These are phyloP conservation scores for Dermolepida albohirtum DNA, from an alignment of 2,888 invertebrate genomes.

Conservation along the genomic window DNA sequence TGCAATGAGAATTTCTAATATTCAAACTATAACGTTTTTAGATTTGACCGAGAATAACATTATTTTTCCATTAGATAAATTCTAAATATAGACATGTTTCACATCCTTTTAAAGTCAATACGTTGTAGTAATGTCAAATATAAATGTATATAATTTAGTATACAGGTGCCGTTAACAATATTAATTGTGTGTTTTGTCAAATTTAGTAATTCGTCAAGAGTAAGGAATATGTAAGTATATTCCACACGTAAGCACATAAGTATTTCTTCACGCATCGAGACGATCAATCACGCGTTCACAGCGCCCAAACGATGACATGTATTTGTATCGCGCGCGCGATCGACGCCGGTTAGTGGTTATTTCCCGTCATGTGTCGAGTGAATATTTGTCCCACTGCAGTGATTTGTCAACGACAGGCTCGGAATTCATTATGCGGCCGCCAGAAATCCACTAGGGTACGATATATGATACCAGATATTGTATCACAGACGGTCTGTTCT, in stretches of 20 bases:
- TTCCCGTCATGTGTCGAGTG: conserved; percentile 49
- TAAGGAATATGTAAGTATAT: too few species aligned
- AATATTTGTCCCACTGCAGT: conserved; percentile 60
- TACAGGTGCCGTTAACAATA: too few species aligned
- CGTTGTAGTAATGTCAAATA: too few species aligned
- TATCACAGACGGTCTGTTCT: conserved; percentile 53
- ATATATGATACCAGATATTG: conserved; percentile 55
- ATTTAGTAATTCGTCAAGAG: too few species aligned
- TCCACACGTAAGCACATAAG: background rate
- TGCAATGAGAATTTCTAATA: too few species aligned
- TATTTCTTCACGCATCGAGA: conserved; percentile 21
- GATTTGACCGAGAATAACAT: too few species aligned
- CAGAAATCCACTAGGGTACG: conserved; percentile 48
- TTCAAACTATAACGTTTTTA: too few species aligned
- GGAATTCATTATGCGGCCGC: conserved; percentile 59
- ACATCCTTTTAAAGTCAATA: too few species aligned
- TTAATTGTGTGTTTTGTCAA: too few species aligned
- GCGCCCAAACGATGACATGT: conserved; percentile 21
- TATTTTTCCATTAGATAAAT: too few species aligned
- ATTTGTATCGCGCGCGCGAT: conserved; percentile 20
- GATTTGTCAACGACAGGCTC: conserved; percentile 63
- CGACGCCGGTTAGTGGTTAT: conserved; percentile 31
- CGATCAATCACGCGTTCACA: conserved; percentile 24
- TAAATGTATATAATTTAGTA: too few species aligned
- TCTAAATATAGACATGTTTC: too few species aligned